Evolutionary conservation across 2,113 vertebrate species (phyloP), one percentile per base, ranked within the genome.

Genomic region (Thryonomys swinderianus): DNA sequence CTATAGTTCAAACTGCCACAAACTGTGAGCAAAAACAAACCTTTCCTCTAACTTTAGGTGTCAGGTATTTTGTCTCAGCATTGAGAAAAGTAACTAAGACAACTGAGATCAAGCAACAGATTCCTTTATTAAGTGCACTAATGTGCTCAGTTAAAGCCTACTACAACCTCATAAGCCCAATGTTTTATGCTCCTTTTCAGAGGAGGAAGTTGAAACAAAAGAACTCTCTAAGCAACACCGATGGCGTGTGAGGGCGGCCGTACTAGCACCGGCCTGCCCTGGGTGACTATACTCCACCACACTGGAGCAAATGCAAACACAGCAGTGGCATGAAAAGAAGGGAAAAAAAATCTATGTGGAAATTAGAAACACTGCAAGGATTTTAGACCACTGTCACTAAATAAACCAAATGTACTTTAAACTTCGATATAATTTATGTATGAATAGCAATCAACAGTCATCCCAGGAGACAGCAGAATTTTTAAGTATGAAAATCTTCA

Each of bases 391-490:
- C 48, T 55, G 48, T 21, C 32, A 90, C 73, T 30, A 85, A 64
- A 48, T 14, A 87, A 92, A 71, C 42, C 23, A 53, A 90, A 84
- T 32, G 9, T 45, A 34, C 17, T 0, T 71, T 71, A 69, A 85
- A 80, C 1, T 78, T 51, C 62, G 80, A 73, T 48, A 67, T 37
- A 66, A 55, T 61, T 91, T 40, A 74, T 64, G 13, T 85, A 42
- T 82, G 42, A 57, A 62, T 84, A 53, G 57, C 78, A 93, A 71
- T 55, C 51, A 92, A 95, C 94, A 10, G 67, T 18, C 69, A 66
- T 9, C 6, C 42, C 92, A 32, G 30, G 55, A 85, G 45, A 91
- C 14, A 42, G 30, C 32, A 12, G 59, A 76, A 84, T 84, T 90
- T 83, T 42, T 95, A 53, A 53, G n/a, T 45, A 64, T 17, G 13